These are phyloP conservation scores for Masnerella sp. DNA, from an alignment of 2,888 invertebrate species.

Conservation along the genomic window DNA sequence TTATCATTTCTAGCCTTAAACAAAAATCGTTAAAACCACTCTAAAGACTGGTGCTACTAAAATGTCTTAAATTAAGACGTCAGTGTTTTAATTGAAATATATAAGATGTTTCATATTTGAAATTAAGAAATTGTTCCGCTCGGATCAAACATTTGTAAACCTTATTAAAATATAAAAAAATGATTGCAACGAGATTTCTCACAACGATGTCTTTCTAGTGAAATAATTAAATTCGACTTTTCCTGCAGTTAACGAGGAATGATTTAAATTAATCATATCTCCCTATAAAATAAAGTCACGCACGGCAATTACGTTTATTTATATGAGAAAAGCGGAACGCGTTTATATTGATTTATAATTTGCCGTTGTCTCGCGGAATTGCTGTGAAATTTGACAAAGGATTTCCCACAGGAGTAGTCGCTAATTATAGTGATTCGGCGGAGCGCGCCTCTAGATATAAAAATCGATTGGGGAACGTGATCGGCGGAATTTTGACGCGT, in stretches of 20 bases:
- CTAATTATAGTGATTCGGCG: constrained; percentile 39
- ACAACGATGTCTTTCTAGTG: not conserved
- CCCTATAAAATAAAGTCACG: constrained; percentile 6
- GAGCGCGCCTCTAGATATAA: constrained; percentile 21
- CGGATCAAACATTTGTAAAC: not conserved
- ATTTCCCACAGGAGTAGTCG: not conserved
- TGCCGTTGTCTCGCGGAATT: constrained; percentile 13
- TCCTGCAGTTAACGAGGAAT: constrained; percentile 4
- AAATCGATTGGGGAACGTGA: constrained; percentile 18
- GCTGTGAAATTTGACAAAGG: constrained; percentile 24
- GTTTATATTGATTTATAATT: constrained; percentile 25
- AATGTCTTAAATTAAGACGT: too few relatives aligned
- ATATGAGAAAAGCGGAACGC: constrained; percentile 27
- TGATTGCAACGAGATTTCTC: constrained; percentile 1
- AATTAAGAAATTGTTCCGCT: too few relatives aligned
- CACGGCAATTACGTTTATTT: constrained; percentile 16
- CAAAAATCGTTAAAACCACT: too few relatives aligned
- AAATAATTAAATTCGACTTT: constrained; percentile 7
- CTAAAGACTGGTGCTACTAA: too few relatives aligned
- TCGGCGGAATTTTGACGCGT: constrained; percentile 30
- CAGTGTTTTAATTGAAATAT: too few relatives aligned
- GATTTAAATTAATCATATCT: constrained; percentile 22
- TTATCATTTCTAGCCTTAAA: too few relatives aligned
- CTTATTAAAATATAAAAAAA: constrained; percentile 1
- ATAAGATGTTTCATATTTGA: not conserved